Base-by-base conservation (phyloP, 2,797 vertebrate genomes). In the Sus cebifrons region DNA sequence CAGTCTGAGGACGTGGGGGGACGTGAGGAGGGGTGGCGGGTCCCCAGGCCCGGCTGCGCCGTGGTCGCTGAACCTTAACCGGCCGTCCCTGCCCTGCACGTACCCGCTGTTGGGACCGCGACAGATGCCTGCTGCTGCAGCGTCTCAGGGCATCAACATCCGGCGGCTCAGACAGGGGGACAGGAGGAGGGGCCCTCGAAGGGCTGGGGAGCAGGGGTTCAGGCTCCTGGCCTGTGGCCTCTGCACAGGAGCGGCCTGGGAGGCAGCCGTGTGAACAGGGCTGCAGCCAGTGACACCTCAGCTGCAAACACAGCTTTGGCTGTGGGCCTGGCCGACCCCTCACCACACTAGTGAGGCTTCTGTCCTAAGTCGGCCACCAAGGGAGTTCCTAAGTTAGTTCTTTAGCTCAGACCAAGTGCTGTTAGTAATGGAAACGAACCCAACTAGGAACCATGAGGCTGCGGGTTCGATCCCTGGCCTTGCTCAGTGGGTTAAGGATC, bases 41-140 rank as follows among this genome's bases (percentile, higher is more conserved):
- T 16, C 20, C 62, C 71, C 15, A 1, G 49, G 62, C 44, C 44
- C 9, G n/a, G 87, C 23, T 21, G 9, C 0, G 0, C 13, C 11
- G 23, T 0, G 29, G 2, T 15, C 49, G 23, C 4, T 0, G 65
- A 13, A 23, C 6, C 1, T 6, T 4, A 16, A 29, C 14, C 0
- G 20, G 29, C 88, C 0, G 0, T 17, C 64, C 1, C 4, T 9
- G 21, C 65, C 60, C 21, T 5, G 17, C 23, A 0, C 0, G 21
- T 52, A 2, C 12, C 20, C 2, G 17, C 40, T 3, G 12, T 16
- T 13, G 12, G 18, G 40, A 79, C 1, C 64, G 3, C 0, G n/a
- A 54, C 9, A 0, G 49, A 21, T 0, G 21, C 75, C 29, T 11
- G 18, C 2, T 12, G 36, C 32, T 44, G 5, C 56, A 5, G 18